Conservation (phyloP, 2,113 vertebrate species). For the Ivindomyrus marchei region DNA sequence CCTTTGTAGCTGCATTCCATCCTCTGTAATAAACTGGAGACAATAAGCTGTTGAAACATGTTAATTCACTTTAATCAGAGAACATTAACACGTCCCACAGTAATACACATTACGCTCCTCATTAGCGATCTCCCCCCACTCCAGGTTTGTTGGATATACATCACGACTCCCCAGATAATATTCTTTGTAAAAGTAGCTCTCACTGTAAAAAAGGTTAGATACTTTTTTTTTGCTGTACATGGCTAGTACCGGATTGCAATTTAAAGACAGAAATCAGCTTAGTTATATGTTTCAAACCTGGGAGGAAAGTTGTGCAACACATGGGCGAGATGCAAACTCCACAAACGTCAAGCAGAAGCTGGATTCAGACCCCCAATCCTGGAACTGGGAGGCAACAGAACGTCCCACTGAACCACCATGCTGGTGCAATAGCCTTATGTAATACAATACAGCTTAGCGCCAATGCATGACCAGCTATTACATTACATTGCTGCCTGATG, state of each 20-base stretch:
- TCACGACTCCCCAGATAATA: not conserved
- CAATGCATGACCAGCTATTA: not conserved
- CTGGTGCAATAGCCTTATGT: not conserved
- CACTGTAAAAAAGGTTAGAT: not conserved
- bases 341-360: too few species aligned
- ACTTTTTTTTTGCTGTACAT: not conserved
- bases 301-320: not conserved
- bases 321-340: too few species aligned
- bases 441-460: not conserved
- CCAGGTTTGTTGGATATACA: not conserved
- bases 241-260: not conserved
- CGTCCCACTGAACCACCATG: not conserved
- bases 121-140: not conserved
- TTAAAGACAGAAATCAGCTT: not conserved
- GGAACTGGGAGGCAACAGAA: not conserved
- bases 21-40: not conserved
- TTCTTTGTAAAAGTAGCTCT: not conserved
- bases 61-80: not conserved
- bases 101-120: not conserved
- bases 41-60: not conserved
- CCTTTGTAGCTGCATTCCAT: not conserved
- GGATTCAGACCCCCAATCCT: too few species aligned
- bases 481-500: not conserved
- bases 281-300: not conserved
- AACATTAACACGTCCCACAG: not conserved